Base-by-base conservation (phyloP, 2,888 invertebrate species). In the Drosophila macrospina region DNA sequence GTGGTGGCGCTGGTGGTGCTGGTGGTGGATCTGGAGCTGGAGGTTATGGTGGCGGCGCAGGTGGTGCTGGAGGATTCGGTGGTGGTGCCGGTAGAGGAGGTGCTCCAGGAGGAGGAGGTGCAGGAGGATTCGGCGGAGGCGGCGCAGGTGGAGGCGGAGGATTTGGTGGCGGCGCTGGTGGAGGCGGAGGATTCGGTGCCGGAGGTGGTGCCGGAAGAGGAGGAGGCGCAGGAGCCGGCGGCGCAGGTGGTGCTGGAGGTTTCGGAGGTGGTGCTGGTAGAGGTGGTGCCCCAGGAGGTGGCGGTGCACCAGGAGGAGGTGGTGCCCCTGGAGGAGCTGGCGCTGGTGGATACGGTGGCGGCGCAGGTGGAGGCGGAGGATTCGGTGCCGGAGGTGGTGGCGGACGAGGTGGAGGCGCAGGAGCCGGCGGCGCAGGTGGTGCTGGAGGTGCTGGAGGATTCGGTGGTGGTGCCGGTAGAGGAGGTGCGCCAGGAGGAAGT, bases 311-410 rank as follows among this genome's bases (percentile, higher is more conserved):
- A 6, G 68, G 59, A 1, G 63, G 60, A 3, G 52, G 54, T 3
- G 20, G 20, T 20, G 20, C n/a, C 2, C 2, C 20, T 20, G 20
- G 20, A 20, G 20, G 20, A 20, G 20, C 2, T 7, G 61, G 79
- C 3, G 61, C 45, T 59, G 84, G 56, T 65, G 86, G 48, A 1
- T 34, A 6, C 8, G 48, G 48, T 61, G 78, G 67, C 3, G 64
- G 50, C 0, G 80, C 60, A 1, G 70, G 68, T 0, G 92, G 91
- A 5, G 92, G 79, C 11, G 80, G 79, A 0, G 83, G 80, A 0
- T 74, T 60, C 3, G 72, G 67, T 11, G 90, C 59, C 3, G 72
- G 67, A 10, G 90, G 86, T 0, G 64, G 63, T 2, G 63, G 78
- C 51, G 55, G 51, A 5, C 51, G 62, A 24, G 57, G 64, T 5